Percentiles rank a stretch among this genome's conserved stretches.
Evolutionary conservation across 2,888 invertebrate species (phyloP).

Genomic region (Yponomeuta cagnagella): DNA sequence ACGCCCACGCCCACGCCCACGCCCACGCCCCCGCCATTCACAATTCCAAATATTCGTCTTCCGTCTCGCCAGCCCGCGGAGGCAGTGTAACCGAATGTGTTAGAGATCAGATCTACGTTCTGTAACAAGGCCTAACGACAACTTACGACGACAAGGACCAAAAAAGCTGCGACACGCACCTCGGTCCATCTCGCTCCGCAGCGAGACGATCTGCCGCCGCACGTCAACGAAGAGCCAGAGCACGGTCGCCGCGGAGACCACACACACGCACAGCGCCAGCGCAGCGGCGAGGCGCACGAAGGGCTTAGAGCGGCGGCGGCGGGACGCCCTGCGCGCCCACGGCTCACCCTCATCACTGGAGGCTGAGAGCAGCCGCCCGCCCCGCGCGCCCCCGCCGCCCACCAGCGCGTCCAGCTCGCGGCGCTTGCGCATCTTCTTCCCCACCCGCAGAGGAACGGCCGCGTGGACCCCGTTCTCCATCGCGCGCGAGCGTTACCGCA

Average conservation of each 20-base stretch:
- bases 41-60: no score
- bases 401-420: conserved; percentile 85
- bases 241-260: conserved; percentile 79
- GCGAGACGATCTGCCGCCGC: conserved; percentile 78
- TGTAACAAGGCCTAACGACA: no score
- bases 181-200: conserved; percentile 80
- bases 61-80: no score
- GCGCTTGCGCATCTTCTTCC: conserved; percentile 86
- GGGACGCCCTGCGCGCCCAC: conserved; percentile 55
- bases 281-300: conserved; percentile 77
- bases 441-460: conserved; percentile 78
- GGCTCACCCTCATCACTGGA: conserved; percentile 77
- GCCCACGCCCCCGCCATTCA: no score
- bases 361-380: conserved; percentile 77
- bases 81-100: no score
- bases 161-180: conserved; percentile 52
- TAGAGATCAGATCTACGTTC: no score
- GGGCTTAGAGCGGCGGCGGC: conserved; percentile 64
- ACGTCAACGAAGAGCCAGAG: conserved; percentile 82
- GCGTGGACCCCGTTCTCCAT: conserved; percentile 77
- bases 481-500: conserved; percentile 51
- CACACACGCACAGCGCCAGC: conserved; percentile 77
- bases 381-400: conserved; percentile 64
- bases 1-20: no score
- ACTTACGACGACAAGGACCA: no score